Percentiles rank a stretch among this genome's conserved stretches.
These are phyloP conservation scores for Archivesica marissinica DNA, from an alignment of 1,140 invertebrate species.

Conservation along the genomic window DNA sequence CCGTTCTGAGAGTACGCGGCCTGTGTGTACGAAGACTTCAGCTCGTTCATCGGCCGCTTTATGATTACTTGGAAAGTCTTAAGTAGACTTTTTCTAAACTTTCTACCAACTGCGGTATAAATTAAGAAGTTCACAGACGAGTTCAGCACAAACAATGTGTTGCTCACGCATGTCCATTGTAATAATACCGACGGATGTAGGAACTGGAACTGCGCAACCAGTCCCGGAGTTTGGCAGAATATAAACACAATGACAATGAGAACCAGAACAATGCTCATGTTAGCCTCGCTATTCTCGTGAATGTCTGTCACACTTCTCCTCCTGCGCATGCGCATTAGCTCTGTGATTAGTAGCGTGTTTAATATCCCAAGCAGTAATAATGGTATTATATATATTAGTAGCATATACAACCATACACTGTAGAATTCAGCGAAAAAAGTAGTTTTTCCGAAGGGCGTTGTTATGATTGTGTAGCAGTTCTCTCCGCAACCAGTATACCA, in stretches of 20 bases:
- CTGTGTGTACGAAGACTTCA: conserved; percentile 30
- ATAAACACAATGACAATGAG: conserved; percentile 81
- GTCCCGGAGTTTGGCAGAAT: conserved; percentile 79
- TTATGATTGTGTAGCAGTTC: conserved; percentile 65
- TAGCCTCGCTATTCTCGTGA: conserved; percentile 80
- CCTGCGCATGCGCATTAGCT: conserved; percentile 80
- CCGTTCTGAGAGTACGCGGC: conserved; percentile 38
- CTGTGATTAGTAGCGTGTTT: conserved; percentile 75
- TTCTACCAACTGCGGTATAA: conserved; percentile 79
- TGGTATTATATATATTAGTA: conserved; percentile 79
- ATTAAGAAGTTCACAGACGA: conserved; percentile 82
- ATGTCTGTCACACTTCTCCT: conserved; percentile 74
- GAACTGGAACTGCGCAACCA: conserved; percentile 79
- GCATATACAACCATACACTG: conserved; percentile 73
- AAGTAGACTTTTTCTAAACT: conserved; percentile 75
- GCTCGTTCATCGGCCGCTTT: conserved; percentile 44
- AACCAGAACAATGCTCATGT: conserved; percentile 78
- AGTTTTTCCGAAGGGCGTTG: conserved; percentile 73
- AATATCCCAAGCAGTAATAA: conserved; percentile 67
- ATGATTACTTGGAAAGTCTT: conserved; percentile 67
- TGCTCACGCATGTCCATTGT: conserved; percentile 77
- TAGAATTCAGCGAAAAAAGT: conserved; percentile 73
- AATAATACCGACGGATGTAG: conserved; percentile 66
- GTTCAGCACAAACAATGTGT: conserved; percentile 78
- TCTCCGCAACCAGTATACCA: conserved; percentile 67